Evolutionary conservation across 2,113 vertebrate genomes (phyloP), one percentile per base, ranked within the genome.

Genomic region (Machaerirhynchus nigripectus): DNA sequence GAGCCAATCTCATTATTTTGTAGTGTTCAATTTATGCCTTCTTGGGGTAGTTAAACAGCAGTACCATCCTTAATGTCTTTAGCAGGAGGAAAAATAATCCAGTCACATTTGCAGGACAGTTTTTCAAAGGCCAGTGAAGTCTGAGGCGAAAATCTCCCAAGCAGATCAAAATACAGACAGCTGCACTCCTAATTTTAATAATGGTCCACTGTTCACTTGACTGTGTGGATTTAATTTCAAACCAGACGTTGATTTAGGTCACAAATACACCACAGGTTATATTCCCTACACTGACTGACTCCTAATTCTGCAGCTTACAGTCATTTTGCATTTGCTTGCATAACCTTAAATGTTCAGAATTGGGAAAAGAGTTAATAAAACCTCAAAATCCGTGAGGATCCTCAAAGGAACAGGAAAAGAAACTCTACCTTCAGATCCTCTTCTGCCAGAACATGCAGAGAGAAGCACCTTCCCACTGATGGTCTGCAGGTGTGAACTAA

Each of bases 81-180:
- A 65, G 44, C 46, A 89, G 57, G 22, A 91, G 31, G 61, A 56
- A 89, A 88, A 93, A 84, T 40, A 60, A 90, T 11, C 15, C 84
- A 28, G 52, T 53, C 78, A 73, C 40, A 24, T 61, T 65, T 61
- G 46, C 89, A 71, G 56, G 77, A 52, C 12, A 49, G 31, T 89
- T 95, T 81, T 74, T 63, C 85, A 91, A 86, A 94, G 60, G 52
- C 60, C 33, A 74, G 39, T 47, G 33, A 80, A 74, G 50, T 88
- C 74, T 47, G 33, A 94, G 64, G 55, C 10, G 31, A 88, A 95
- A 92, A 88, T 94, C 39, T 74, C 82, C 42, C 67, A 69, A 83
- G 85, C 85, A 93, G 90, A 80, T 88, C 94, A 86, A 88, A 80
- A 90, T 77, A 78, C 75, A 96, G 63, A 65, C 82, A 91, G 82